phyloP scores from a whole-genome alignment of 2,113 vertebrate genomes.

The Gallinago undulata region DNA sequence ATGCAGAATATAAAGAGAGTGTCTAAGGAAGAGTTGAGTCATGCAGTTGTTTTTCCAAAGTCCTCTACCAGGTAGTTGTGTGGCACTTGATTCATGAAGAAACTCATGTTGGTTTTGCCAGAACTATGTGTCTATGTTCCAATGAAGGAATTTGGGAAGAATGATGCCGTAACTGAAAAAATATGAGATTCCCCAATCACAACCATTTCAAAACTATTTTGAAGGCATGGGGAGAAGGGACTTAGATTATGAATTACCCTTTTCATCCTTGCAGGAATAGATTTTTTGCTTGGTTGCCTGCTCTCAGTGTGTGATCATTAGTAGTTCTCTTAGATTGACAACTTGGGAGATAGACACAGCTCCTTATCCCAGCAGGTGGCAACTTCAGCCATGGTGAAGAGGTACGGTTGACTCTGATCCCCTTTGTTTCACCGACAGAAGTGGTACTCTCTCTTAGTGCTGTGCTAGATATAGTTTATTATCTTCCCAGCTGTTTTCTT shows the following conservation, averaged over 20 bases:
- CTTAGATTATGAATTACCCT: slow-evolving; percentile 55
- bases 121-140: not conserved
- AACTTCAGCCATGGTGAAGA: slow-evolving; percentile 21
- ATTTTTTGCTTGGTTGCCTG: slow-evolving; percentile 43
- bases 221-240: slow-evolving; percentile 1
- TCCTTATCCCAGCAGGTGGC: slow-evolving; percentile 51
- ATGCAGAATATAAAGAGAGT: not conserved
- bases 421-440: not conserved
- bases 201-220: slow-evolving; percentile 18
- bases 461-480: slow-evolving; percentile 45
- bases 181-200: not conserved
- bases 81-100: not conserved
- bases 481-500: slow-evolving; percentile 45
- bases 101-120: not conserved
- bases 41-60: not conserved
- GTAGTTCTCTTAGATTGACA: slow-evolving; percentile 49
- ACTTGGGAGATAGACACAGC: slow-evolving; percentile 53
- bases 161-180: not conserved
- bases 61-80: not conserved
- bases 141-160: not conserved
- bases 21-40: not conserved
- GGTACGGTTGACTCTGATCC: not conserved
- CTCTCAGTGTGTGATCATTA: slow-evolving; percentile 62
- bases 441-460: slow-evolving; percentile 15
- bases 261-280: slow-evolving; percentile 34